Percentiles rank a stretch among this genome's conserved stretches.
Conservation (phyloP, 2,888 invertebrate species). For the Dioctria linearis region DNA sequence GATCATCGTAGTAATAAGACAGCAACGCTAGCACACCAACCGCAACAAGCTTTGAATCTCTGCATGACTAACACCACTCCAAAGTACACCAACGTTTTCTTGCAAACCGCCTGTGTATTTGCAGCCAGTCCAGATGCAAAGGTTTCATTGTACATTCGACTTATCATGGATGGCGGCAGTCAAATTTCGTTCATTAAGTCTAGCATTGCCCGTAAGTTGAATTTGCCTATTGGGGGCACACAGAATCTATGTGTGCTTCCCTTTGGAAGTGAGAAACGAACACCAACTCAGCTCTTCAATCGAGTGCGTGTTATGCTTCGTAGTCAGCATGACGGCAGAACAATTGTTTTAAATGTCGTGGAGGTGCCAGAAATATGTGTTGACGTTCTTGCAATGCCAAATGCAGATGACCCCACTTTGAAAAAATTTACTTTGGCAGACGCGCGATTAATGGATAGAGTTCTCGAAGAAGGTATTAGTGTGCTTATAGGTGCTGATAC, state of each 20-base stretch:
- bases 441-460: too few relatives aligned
- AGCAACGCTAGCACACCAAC: too few relatives aligned
- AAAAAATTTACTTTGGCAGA: too few relatives aligned
- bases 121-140: too few relatives aligned
- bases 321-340: constrained; percentile 18
- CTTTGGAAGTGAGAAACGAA: background rate
- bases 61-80: too few relatives aligned
- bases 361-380: constrained; percentile 52
- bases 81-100: too few relatives aligned
- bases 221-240: background rate
- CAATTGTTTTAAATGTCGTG: constrained; percentile 32
- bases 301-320: constrained; percentile 18
- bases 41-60: too few relatives aligned
- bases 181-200: background rate
- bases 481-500: constrained; percentile 41
- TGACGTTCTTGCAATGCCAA: background rate
- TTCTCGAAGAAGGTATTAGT: constrained; percentile 22
- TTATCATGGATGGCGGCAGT: background rate
- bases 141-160: background rate
- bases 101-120: too few relatives aligned
- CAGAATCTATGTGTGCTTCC: background rate
- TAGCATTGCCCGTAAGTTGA: background rate
- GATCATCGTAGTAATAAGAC: too few relatives aligned
- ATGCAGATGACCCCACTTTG: too few relatives aligned
- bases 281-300: constrained; percentile 25